Evolutionary conservation across 2,797 vertebrate genomes (phyloP).

Genomic region (Phyllotis vaccarum): DNA sequence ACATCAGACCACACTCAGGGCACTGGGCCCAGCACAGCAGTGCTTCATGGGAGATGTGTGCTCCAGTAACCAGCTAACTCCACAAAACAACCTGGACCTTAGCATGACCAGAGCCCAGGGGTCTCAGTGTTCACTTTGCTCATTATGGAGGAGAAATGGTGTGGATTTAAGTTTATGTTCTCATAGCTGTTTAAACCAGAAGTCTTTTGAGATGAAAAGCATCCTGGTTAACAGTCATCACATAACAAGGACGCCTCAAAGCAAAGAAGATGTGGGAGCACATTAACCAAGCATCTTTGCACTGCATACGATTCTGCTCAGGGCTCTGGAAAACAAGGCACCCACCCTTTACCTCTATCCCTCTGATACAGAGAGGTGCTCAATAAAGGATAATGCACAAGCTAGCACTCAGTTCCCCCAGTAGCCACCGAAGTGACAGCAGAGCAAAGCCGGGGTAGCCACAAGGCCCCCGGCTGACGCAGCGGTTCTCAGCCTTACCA

Average conservation of each 20-base stretch:
- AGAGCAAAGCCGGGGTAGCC: neutral
- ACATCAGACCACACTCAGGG: neutral
- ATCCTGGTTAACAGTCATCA: neutral
- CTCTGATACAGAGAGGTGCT: neutral
- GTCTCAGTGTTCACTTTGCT: neutral
- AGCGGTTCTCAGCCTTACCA: conserved; percentile 85
- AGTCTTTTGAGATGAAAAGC: conserved; percentile 42
- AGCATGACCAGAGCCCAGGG: neutral
- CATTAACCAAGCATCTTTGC: neutral
- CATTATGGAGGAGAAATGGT: neutral
- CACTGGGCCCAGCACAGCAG: neutral
- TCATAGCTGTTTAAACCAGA: neutral
- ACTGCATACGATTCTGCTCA: neutral
- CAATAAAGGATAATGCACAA: neutral
- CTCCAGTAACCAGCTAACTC: neutral
- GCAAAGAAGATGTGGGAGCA: neutral
- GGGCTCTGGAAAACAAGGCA: neutral
- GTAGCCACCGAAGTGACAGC: neutral
- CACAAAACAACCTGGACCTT: neutral
- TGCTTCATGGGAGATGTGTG: neutral
- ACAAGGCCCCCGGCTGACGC: neutral
- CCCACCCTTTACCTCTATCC: neutral
- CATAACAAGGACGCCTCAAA: neutral
- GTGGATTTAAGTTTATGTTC: neutral
- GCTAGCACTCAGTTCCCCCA: neutral